Evolutionary conservation across 2,113 vertebrate species (phyloP), one percentile per base, ranked within the genome.

Genomic region (Cyprinodon tularosa): DNA sequence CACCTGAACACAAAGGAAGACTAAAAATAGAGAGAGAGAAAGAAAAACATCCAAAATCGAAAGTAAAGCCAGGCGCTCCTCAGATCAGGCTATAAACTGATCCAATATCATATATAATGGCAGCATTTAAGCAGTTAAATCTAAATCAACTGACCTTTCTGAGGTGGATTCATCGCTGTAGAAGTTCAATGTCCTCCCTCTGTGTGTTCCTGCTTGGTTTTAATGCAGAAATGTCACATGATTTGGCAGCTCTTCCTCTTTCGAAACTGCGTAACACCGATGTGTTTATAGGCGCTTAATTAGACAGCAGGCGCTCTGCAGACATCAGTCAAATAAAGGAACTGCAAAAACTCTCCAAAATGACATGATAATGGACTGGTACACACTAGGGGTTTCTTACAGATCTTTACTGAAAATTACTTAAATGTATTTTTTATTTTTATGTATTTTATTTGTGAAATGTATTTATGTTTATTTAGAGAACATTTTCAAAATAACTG

Each of bases 141-240:
- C 47, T 3, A 12, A 12, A 59, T n/a, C 0, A 2, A 76, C 84
- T 85, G 62, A 37, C 87, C 80, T 81, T n/a, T 44, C 1, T 48
- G 4, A 0, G 66, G 77, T 36, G 47, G 36, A 61, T 1, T 64
- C 84, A 85, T 89, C 47, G 57, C 20, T 45, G 45, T 38, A 13
- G 12, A 42, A 62, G 7, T 1, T 47, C 12, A 29, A 8, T 0
- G 1, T 39, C 2, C 38, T 59, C 48, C 10, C 11, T 1, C 15
- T 4, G 2, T 2, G 0, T 36, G 14, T 85, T 81, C 75, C 6
- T 86, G 66, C 3, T 77, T 29, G 4, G 0, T 71, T 0, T 66
- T 60, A 82, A 75, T 68, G 29, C 6, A 4, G 38, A 57, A 38
- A 0, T 1, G 82, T 88, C 86, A 90, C 88, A 47, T 84, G 86